Evolutionary conservation across 64 coral and sea anemone species (phyloP), one percentile per base, ranked within the genome.

Genomic region (Astreopora myriophthalma): DNA sequence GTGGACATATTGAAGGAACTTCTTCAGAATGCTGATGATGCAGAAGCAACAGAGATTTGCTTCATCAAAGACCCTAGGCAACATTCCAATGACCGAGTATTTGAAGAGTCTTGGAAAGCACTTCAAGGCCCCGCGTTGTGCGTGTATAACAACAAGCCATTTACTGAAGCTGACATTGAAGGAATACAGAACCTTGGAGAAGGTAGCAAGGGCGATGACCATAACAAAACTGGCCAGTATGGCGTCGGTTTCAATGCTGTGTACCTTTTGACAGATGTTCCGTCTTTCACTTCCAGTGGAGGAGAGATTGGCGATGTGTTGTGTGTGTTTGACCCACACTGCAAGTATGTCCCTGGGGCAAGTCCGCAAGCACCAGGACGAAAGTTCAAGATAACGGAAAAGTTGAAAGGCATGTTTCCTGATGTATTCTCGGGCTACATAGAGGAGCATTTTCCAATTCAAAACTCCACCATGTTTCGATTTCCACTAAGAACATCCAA

Each of bases 1-100:
- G 88, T 87, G 60, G 89, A 89, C 80, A 92, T 98, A 1, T 68
- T 98, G 38, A 98, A 98, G 87, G 96, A 98, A 58, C 93, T 98
- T 80, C 81, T 95, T 42, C 96, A 98, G 75, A 98, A 98, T 66
- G 96, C 96, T 42, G 96, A 98, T 46, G 96, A 98, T 84, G 93
- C 96, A 25, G 83, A 95, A 82, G 96, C 96, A 40, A 95, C 77
- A 34, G 91, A 95, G 67, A 86, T 98, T 24, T 96, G 78, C 13
- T 96, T 96, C 49, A 96, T 96, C 48, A 89, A 90, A 62, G 95
- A 96, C 61, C 87, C 87, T 3, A 87, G 95, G 14, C 64, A 87
- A 14, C 95, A 96, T 44, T 87, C 3, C 23, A 17, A 51, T 25
- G 80, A 96, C 27, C 60, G 86, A 20, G 67, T 96, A 1, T 96